Conservation (phyloP, 2,797 vertebrate species). For the Lates japonicus region DNA sequence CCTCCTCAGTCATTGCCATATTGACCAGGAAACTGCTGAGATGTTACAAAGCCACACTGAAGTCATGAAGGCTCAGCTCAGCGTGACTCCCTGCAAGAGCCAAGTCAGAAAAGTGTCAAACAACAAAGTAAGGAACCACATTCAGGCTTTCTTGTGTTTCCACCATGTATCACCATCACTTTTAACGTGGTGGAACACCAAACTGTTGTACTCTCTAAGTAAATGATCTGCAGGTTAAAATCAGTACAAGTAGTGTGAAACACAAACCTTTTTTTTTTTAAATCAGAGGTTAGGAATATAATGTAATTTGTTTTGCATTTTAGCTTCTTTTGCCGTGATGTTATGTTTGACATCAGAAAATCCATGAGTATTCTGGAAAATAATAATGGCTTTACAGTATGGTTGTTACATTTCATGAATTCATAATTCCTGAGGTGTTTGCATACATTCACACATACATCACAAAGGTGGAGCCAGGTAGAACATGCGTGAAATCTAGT, state of each 20-base stretch:
- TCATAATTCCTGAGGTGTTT: neutral
- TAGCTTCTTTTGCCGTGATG: neutral
- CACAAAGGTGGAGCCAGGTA: conserved; percentile 22
- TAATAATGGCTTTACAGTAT: neutral
- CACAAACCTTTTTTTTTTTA: neutral
- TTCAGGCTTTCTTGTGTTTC: conserved; percentile 37
- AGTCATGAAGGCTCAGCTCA: conserved; percentile 19
- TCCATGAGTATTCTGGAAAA: neutral
- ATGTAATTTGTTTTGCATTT: conserved; percentile 11
- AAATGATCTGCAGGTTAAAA: conserved; percentile 3
- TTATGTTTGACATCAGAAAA: neutral
- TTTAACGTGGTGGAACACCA: conserved; percentile 51
- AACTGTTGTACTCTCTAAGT: conserved; percentile 7
- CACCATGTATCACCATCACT: conserved; percentile 23
- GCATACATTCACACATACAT: neutral
- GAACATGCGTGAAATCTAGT: conserved; percentile 19
- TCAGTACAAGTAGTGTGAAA: neutral
- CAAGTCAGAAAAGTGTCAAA: conserved; percentile 43
- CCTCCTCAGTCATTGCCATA: conserved; percentile 28
- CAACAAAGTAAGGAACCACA: conserved; percentile 35
- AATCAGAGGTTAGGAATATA: neutral
- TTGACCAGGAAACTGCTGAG: conserved; percentile 44
- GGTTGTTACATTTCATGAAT: neutral
- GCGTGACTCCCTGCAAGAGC: conserved; percentile 33
- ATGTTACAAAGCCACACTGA: conserved; percentile 11